Conservation (phyloP, 2,113 vertebrate species). For the Terrapene triunguis region DNA sequence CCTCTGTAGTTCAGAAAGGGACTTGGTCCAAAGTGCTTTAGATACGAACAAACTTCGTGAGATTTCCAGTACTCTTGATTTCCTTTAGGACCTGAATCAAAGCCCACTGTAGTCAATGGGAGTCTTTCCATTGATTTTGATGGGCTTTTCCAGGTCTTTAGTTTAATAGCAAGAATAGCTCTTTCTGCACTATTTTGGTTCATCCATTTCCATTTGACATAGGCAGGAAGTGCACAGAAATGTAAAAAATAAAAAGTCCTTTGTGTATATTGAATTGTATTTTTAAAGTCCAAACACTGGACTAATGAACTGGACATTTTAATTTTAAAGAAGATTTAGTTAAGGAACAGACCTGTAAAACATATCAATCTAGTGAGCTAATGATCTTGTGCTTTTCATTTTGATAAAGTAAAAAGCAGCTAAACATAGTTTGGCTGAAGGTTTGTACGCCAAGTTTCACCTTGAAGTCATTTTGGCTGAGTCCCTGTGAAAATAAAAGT, state of each 20-base stretch:
- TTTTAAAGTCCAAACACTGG: not conserved
- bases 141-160: not conserved
- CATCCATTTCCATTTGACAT: not conserved
- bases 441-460: not conserved
- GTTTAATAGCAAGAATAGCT: not conserved
- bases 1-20: not conserved
- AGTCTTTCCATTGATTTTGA: not conserved
- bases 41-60: not conserved
- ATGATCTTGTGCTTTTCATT: not conserved
- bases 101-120: not conserved
- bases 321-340: not conserved
- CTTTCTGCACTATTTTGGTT: not conserved
- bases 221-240: not conserved
- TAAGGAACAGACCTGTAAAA: not conserved
- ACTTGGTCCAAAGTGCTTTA: not conserved
- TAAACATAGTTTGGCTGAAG: not conserved
- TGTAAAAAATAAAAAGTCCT: not conserved
- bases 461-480: not conserved
- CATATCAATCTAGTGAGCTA: not conserved
- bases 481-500: not conserved
- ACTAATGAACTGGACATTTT: not conserved
- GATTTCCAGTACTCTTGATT: not conserved
- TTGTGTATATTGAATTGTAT: not conserved
- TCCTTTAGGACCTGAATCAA: accelerated
- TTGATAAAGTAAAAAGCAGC: not conserved